Evolutionary conservation across 2,888 invertebrate genomes (phyloP).

Genomic region (Acanthosepion lycidas): DNA sequence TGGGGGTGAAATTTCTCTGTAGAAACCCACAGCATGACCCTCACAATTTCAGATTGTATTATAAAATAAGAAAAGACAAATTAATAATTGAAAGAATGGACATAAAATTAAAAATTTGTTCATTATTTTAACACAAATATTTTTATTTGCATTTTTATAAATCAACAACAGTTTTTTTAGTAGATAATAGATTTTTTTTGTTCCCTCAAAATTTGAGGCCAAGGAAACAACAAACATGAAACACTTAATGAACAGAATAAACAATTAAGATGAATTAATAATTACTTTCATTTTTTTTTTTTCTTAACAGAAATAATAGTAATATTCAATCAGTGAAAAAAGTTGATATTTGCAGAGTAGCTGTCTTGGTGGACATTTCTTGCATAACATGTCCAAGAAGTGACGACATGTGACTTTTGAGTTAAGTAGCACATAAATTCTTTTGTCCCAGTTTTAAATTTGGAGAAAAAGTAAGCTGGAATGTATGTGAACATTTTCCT

Average conservation of each 20-base stretch:
- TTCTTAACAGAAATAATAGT: not conserved
- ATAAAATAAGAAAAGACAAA: not conserved
- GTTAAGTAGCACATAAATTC: not conserved
- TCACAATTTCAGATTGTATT: too few relatives aligned
- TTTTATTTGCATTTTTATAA: slow-evolving; percentile 18
- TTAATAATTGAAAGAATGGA: not conserved
- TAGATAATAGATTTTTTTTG: not conserved
- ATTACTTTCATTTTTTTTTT: not conserved
- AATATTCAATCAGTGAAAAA: not conserved
- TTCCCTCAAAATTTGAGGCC: not conserved
- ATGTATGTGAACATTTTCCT: not conserved
- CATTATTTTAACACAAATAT: slow-evolving; percentile 9
- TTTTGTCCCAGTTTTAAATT: not conserved
- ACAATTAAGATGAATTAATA: not conserved
- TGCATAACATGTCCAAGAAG: not conserved
- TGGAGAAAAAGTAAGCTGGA: slow-evolving; percentile 1
- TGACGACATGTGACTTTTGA: not conserved
- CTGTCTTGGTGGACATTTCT: not conserved
- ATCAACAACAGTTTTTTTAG: not conserved
- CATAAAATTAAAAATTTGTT: not conserved
- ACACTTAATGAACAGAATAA: not conserved
- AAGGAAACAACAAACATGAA: not conserved
- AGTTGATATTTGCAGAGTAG: not conserved
- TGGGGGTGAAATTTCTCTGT: fast-evolving
- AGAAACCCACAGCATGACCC: too few relatives aligned